Evolutionary conservation across 2,113 vertebrate species (phyloP).

Genomic region (Bostrychus sinensis): DNA sequence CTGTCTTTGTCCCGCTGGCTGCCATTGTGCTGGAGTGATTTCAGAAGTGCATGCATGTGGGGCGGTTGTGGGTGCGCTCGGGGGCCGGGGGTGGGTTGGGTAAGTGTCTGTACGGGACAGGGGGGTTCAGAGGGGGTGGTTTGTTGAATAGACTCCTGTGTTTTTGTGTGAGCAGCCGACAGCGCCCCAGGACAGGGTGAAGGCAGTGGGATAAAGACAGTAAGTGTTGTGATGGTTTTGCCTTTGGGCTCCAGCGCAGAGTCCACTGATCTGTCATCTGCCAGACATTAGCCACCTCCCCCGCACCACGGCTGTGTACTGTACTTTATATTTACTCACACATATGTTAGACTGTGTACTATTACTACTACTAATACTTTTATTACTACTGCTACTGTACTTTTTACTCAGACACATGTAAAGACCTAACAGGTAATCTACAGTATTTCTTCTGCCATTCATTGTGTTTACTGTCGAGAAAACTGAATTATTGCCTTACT

Average conservation of each 20-base stretch:
- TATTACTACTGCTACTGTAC: too few relatives aligned
- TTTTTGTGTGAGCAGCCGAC: constrained; percentile 89
- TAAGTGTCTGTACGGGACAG: constrained; percentile 19
- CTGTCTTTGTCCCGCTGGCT: constrained; percentile 79
- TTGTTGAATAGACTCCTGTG: constrained; percentile 88
- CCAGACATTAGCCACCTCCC: constrained; percentile 87
- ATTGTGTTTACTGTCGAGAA: too few relatives aligned
- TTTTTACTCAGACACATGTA: too few relatives aligned
- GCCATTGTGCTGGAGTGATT: constrained; percentile 75
- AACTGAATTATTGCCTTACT: too few relatives aligned
- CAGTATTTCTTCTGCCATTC: too few relatives aligned
- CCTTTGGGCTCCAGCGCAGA: constrained; percentile 88
- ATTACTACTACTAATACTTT: too few relatives aligned
- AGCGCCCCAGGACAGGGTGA: constrained; percentile 77
- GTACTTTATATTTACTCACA: background rate
- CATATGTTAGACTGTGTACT: background rate
- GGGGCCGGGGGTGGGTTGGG: constrained; percentile 33
- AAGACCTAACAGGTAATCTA: too few relatives aligned
- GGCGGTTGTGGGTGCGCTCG: constrained; percentile 22
- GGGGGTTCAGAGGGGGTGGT: too few relatives aligned
- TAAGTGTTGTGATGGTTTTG: constrained; percentile 88
- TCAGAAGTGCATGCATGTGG: constrained; percentile 83
- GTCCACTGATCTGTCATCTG: constrained; percentile 93
- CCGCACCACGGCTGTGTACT: background rate
- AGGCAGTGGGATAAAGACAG: constrained; percentile 83